These are phyloP conservation scores for Mus minutoides DNA, from an alignment of 2,797 vertebrate genomes.

Conservation along the genomic window DNA sequence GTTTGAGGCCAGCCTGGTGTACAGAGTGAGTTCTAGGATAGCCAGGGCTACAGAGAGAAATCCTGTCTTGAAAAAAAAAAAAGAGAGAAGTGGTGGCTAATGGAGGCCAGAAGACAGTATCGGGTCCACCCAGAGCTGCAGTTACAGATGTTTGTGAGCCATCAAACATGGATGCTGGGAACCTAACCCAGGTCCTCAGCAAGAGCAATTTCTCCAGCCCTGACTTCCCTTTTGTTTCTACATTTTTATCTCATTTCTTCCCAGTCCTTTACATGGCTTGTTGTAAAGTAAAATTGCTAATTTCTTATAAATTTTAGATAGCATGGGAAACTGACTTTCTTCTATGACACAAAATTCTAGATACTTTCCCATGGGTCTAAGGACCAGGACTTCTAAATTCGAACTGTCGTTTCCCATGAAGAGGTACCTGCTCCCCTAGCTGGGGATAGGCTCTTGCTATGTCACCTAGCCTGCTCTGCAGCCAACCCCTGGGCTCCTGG, in stretches of 20 bases:
- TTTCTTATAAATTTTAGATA: not conserved
- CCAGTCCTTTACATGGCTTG: not conserved
- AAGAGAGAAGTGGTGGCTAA: too few species aligned
- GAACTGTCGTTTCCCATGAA: not conserved
- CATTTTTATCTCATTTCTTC: not conserved
- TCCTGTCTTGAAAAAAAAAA: too few species aligned
- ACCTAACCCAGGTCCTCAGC: not conserved
- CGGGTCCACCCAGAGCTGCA: not conserved
- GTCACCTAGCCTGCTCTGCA: not conserved
- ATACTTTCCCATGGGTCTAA: not conserved
- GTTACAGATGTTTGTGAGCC: not conserved
- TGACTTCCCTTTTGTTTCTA: not conserved
- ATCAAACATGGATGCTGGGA: not conserved
- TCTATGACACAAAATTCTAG: conserved; percentile 29
- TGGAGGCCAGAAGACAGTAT: not conserved
- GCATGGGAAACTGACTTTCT: not conserved
- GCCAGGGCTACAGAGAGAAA: too few species aligned
- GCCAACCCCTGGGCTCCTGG: not conserved
- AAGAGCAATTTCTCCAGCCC: not conserved
- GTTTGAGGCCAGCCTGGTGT: too few species aligned
- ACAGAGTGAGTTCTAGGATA: too few species aligned
- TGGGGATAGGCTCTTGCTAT: not conserved
- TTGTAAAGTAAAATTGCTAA: conserved; percentile 13
- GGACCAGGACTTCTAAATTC: not conserved
- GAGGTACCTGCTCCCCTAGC: not conserved